These are phyloP conservation scores for Eupithecia centaureata DNA, from an alignment of 2,888 invertebrate species.

Conservation along the genomic window DNA sequence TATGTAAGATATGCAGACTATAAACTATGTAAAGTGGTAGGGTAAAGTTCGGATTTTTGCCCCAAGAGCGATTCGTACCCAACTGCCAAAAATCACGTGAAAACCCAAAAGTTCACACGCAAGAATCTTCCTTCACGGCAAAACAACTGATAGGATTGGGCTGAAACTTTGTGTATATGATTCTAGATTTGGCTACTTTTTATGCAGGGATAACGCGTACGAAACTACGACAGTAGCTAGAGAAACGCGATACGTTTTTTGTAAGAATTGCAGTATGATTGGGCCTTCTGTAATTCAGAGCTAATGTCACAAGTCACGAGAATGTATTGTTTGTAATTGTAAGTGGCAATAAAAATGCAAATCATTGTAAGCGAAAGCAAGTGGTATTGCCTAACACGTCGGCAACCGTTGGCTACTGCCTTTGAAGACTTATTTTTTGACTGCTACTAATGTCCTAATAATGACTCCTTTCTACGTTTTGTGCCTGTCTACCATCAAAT, in stretches of 20 bases:
- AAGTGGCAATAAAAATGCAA: slow-evolving; percentile 1
- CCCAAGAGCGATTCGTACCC: too few relatives aligned
- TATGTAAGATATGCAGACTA: too few relatives aligned
- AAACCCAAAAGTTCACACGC: too few relatives aligned
- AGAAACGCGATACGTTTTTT: neutral
- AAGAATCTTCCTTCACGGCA: neutral
- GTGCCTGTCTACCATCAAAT: neutral
- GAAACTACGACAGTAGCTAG: too few relatives aligned
- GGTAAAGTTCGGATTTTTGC: too few relatives aligned
- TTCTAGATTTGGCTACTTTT: neutral
- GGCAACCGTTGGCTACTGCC: neutral
- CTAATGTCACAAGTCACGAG: neutral
- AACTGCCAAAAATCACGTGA: too few relatives aligned
- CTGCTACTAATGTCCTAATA: neutral
- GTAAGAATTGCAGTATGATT: neutral
- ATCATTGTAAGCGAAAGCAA: slow-evolving; percentile 7
- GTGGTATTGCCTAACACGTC: neutral
- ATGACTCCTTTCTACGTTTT: neutral
- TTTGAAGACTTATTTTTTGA: neutral
- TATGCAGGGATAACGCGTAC: too few relatives aligned
- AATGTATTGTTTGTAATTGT: slow-evolving; percentile 7
- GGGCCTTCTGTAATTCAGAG: neutral
- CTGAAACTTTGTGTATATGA: neutral
- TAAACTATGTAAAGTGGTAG: neutral
- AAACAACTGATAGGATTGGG: neutral